Percentiles rank a stretch among this genome's conserved stretches.
Evolutionary conservation across 2,888 invertebrate genomes (phyloP).

Genomic region (Brachyopa scutellaris): DNA sequence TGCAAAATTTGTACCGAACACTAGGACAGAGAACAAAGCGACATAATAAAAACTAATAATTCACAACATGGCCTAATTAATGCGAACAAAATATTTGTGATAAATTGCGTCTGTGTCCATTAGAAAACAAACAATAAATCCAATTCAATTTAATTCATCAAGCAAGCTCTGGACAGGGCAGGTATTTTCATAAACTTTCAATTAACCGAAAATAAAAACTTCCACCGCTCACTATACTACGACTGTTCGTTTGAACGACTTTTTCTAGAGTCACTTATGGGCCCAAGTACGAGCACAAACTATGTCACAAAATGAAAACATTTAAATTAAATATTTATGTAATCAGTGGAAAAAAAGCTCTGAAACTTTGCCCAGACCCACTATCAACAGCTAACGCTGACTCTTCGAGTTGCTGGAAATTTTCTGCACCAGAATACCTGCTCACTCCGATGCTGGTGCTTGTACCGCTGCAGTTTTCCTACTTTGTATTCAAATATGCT

Average conservation of each 20-base stretch:
- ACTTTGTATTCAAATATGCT: conserved; percentile 31
- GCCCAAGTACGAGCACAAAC: conserved; percentile 14
- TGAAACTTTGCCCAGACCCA: conserved; percentile 1
- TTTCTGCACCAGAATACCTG: conserved; percentile 3
- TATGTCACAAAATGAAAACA: conserved; percentile 36
- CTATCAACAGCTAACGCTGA: neutral
- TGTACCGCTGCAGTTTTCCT: neutral
- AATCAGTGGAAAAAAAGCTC: conserved; percentile 33
- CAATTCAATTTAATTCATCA: neutral
- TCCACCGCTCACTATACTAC: neutral
- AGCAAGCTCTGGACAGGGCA: neutral
- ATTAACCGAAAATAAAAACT: neutral
- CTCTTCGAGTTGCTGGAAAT: neutral
- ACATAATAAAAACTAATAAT: no score
- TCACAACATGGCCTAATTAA: no score
- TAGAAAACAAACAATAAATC: neutral
- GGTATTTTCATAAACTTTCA: neutral
- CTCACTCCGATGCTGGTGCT: neutral
- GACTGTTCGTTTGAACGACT: neutral
- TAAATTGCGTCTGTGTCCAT: no score
- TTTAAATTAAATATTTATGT: conserved; percentile 53
- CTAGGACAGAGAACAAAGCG: no score
- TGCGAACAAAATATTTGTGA: no score
- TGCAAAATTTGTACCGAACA: no score
- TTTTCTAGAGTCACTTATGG: conserved; percentile 9